These are phyloP conservation scores for Leiothrix lutea DNA, from an alignment of 2,113 vertebrate species.

Conservation along the genomic window DNA sequence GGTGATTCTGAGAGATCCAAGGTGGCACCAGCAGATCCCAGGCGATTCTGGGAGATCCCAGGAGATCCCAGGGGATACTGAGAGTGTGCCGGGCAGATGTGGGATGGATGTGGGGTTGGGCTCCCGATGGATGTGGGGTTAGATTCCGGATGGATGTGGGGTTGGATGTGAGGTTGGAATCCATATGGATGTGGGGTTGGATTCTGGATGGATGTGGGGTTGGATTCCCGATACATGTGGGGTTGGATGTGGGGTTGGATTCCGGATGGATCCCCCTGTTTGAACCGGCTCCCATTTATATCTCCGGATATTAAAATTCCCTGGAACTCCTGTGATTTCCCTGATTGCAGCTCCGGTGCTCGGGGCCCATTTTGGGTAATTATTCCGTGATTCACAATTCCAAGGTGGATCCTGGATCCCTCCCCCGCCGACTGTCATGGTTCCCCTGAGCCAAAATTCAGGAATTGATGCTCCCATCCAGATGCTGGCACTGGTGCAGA, in stretches of 20 bases:
- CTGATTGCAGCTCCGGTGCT: neutral
- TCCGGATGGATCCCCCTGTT: neutral
- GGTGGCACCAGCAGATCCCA: neutral
- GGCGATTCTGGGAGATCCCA: neutral
- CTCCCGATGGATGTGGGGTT: neutral
- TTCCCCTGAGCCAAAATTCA: neutral
- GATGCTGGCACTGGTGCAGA: neutral
- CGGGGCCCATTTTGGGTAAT: neutral
- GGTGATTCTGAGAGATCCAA: neutral
- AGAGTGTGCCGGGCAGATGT: neutral
- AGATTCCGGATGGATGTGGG: neutral
- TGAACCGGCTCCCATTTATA: fast-evolving
- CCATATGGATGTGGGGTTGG: neutral
- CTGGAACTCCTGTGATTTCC: neutral
- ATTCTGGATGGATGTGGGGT: neutral
- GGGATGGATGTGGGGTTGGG: too few relatives aligned
- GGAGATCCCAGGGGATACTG: neutral
- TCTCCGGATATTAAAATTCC: neutral
- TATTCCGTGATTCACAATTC: neutral
- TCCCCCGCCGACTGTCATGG: fast-evolving
- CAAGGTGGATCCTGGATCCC: neutral
- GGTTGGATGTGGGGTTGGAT: neutral
- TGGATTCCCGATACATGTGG: neutral
- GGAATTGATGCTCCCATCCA: neutral
- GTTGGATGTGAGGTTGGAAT: too few relatives aligned